Evolutionary conservation across 2,113 vertebrate genomes (phyloP).

Genomic region (Trochalopteron elliotii): DNA sequence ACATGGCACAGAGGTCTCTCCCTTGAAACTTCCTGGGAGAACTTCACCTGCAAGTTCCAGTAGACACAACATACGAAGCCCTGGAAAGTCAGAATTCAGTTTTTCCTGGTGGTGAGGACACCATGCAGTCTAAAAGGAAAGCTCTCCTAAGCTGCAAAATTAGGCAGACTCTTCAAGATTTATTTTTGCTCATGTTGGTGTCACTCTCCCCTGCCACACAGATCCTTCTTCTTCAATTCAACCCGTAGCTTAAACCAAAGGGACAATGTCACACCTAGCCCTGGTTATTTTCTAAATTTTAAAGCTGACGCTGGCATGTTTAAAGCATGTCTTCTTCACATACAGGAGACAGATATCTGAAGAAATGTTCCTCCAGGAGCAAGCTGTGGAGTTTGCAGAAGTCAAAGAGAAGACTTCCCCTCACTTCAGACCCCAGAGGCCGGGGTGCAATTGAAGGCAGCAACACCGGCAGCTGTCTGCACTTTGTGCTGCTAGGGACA

Average conservation of each 20-base stretch:
- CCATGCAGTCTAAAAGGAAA: not conserved
- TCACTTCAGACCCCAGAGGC: not conserved
- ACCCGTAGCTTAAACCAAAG: not conserved
- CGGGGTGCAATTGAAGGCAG: not conserved
- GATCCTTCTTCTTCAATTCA: not conserved
- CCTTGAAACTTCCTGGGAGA: not conserved
- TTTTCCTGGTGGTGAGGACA: not conserved
- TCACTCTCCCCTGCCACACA: not conserved
- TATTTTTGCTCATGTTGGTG: not conserved
- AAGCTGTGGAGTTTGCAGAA: not conserved
- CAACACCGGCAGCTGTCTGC: not conserved
- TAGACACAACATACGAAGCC: fast-evolving
- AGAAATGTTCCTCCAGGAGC: fast-evolving
- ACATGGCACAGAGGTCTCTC: fast-evolving
- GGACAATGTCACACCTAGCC: fast-evolving
- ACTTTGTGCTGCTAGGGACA: not conserved
- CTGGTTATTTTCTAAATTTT: not conserved
- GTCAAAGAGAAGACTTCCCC: not conserved
- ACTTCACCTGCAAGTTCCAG: not conserved
- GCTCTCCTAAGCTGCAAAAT: not conserved
- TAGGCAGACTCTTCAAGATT: not conserved
- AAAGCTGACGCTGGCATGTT: not conserved
- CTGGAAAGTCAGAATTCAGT: not conserved
- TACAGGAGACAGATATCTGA: not conserved
- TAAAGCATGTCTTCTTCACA: fast-evolving